These are phyloP conservation scores for Chelon auratus DNA, from an alignment of 2,797 vertebrate genomes.

Conservation along the genomic window DNA sequence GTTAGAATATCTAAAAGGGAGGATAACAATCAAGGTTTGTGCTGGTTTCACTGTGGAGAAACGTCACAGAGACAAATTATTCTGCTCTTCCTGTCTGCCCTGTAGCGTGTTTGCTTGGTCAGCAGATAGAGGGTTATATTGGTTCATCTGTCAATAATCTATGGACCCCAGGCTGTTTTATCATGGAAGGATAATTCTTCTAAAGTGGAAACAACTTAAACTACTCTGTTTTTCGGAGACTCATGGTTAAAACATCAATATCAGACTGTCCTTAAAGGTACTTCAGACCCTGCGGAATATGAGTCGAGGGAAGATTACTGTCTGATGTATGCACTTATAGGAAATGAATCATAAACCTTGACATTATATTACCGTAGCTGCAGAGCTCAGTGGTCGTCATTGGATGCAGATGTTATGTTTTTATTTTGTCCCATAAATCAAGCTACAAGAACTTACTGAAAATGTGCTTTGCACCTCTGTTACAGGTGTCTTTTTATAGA, in stretches of 20 bases:
- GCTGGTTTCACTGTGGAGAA: not conserved
- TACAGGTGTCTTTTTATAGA: constrained; percentile 97
- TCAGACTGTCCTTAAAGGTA: not conserved
- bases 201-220: constrained; percentile 1
- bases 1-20: not conserved
- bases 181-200: constrained; percentile 12
- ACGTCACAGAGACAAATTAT: not conserved
- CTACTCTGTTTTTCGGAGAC: not conserved
- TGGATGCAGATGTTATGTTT: not conserved
- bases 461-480: constrained; percentile 18
- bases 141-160: not conserved
- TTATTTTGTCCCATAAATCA: constrained; percentile 18
- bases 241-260: not conserved
- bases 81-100: not conserved
- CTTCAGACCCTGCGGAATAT: not conserved
- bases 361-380: not conserved
- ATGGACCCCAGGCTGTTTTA: not conserved
- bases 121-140: constrained; percentile 8
- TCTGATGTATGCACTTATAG: not conserved
- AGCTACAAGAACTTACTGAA: not conserved
- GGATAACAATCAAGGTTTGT: not conserved
- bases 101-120: not conserved
- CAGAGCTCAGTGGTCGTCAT: not conserved
- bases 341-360: constrained; percentile 2
- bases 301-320: not conserved